Evolutionary conservation across 2,113 vertebrate species (phyloP), one percentile per base, ranked within the genome.

Genomic region (Micromys minutus): DNA sequence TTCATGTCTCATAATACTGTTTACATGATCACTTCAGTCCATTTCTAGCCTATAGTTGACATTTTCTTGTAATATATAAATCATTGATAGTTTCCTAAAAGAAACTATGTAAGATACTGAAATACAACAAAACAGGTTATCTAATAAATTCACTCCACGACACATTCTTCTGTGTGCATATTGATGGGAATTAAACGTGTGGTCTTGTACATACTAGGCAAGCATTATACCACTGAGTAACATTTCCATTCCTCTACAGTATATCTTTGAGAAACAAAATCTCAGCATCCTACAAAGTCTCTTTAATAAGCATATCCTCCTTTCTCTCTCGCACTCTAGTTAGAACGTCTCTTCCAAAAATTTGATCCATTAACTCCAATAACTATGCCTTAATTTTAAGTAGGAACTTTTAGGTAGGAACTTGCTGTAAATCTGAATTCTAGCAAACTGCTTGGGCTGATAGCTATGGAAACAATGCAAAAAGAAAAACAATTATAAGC

Each of bases 61-160:
- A 6, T 65, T 83, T 77, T 95, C 34, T n/a, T 81, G 91, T 84
- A 42, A 92, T 93, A 0, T 79, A 93, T 61, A 52, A 91, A 90
- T 80, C 26, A 97, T 36, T 96, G 92, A 96, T 52, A 61, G 31
- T 91, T 6, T 24, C 3, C 85, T 88, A 97, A 94, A 92, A 74
- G 45, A 97, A 97, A 95, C 29, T 81, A 3, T 1, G 75, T 83
- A 95, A 96, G 74, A 8, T 61, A 94, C 34, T 71, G 94, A n/a
- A 94, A 96, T 3, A 94, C 4, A 89, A 97, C 90, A 22, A 95
- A 97, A 87, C 45, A 91, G 29, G 36, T 2, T 2, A 65, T 50
- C 8, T 98, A 80, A 93, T 52, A 87, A 91, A 36, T 6, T 57
- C 42, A 95, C 57, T 85, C 55, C 5, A 93, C 61, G 76, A 59